A percentile compares a stretch with the other conserved stretches of the same genome.
Evolutionary conservation across 2,797 vertebrate genomes (phyloP).

Genomic region (Sebastes glaucus): DNA sequence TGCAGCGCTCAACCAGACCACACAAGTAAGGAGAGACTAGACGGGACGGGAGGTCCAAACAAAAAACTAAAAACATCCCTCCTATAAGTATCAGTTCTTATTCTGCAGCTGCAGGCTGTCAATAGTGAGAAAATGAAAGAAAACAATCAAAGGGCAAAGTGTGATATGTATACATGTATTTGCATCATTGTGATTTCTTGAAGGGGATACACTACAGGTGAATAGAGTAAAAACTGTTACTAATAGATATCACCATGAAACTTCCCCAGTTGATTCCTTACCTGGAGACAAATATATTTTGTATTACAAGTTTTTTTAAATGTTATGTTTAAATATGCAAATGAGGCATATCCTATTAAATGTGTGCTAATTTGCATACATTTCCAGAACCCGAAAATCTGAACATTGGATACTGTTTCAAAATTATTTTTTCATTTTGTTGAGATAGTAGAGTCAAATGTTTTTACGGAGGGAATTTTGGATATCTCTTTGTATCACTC

Average conservation of each 20-base stretch:
- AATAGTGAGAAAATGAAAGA: neutral
- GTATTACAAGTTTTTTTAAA: neutral
- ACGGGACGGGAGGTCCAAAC: neutral
- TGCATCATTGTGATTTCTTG: neutral
- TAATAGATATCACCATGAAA: neutral
- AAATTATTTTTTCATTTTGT: neutral
- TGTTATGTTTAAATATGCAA: neutral
- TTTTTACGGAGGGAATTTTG: too few species aligned
- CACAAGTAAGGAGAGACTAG: conserved; percentile 75
- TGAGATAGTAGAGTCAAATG: too few species aligned
- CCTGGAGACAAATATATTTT: neutral
- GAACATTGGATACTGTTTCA: too few species aligned
- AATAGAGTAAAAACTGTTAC: too few species aligned
- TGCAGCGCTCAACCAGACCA: conserved; percentile 86
- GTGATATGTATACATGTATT: neutral
- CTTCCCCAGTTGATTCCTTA: neutral
- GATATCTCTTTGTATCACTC: too few species aligned
- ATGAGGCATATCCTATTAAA: neutral
- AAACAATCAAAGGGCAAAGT: neutral
- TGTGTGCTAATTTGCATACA: too few species aligned
- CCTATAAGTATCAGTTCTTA: neutral
- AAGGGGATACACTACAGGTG: too few species aligned
- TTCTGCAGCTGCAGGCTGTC: neutral
- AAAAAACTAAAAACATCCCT: neutral
- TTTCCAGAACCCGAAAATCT: too few species aligned